Conservation (phyloP, 2,888 invertebrate species). For the Heliconius ismenius region DNA sequence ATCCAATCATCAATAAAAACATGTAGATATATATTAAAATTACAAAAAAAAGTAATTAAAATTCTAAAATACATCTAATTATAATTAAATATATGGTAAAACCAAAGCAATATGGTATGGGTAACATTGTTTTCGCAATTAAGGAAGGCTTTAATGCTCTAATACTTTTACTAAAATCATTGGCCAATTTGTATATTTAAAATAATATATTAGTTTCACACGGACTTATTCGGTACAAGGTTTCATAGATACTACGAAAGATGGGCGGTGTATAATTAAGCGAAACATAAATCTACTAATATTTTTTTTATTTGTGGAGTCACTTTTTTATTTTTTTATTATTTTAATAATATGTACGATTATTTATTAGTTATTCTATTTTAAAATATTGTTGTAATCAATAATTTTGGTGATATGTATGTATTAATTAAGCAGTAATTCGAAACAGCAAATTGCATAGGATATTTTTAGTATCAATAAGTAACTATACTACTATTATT, state of each 20-base stretch:
- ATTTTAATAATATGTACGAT: too few relatives aligned
- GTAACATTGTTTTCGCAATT: slow-evolving; percentile 48
- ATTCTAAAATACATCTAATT: not conserved
- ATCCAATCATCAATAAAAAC: too few relatives aligned
- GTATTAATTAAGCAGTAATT: not conserved
- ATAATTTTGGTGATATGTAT: not conserved
- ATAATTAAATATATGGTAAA: slow-evolving; percentile 6
- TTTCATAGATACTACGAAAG: slow-evolving; percentile 39
- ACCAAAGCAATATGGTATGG: slow-evolving; percentile 43
- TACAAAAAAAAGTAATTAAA: not conserved
- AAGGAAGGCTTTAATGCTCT: slow-evolving; percentile 47
- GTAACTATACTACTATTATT: not conserved
- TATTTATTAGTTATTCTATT: too few relatives aligned
- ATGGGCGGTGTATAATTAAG: slow-evolving; percentile 29
- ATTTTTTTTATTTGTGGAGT: not conserved
- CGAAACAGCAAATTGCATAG: not conserved
- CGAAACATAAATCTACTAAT: not conserved
- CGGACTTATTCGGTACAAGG: slow-evolving; percentile 47
- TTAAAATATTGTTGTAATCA: not conserved
- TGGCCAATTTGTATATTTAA: slow-evolving; percentile 49
- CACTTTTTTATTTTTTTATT: not conserved
- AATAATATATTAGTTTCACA: slow-evolving; percentile 44
- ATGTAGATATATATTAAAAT: not conserved
- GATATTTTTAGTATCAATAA: not conserved
- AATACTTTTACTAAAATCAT: slow-evolving; percentile 51